phyloP scores from a whole-genome alignment of 2,797 vertebrate genomes.

The Cynodonichthys magdalenae region DNA sequence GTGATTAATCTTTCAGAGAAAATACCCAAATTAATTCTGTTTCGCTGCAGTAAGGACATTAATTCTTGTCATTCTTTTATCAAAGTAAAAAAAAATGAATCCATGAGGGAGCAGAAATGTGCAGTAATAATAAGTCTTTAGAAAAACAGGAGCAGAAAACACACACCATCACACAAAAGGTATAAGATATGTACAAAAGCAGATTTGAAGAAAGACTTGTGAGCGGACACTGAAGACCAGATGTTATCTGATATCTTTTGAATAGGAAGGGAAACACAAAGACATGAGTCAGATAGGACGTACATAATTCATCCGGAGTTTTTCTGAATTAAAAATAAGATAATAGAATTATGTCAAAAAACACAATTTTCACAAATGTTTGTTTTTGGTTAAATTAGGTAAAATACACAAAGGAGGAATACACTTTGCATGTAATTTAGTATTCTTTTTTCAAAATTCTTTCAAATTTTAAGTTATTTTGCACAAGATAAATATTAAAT shows the following conservation, averaged over 20 bases:
- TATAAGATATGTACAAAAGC: slow-evolving; percentile 48
- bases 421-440: slow-evolving; percentile 10
- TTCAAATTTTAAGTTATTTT: background rate
- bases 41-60: background rate
- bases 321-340: slow-evolving; percentile 80
- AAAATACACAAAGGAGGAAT: slow-evolving; percentile 25
- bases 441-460: slow-evolving; percentile 2
- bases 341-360: slow-evolving; percentile 79
- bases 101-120: too few species aligned
- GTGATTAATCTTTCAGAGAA: slow-evolving; percentile 12
- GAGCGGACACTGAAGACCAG: slow-evolving; percentile 59
- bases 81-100: slow-evolving; percentile 2
- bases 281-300: slow-evolving; percentile 75
- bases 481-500: background rate
- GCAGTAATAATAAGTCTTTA: background rate
- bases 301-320: slow-evolving; percentile 83
- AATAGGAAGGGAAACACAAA: slow-evolving; percentile 49
- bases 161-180: slow-evolving; percentile 23
- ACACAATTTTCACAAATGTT: slow-evolving; percentile 49
- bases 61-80: background rate
- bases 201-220: slow-evolving; percentile 46
- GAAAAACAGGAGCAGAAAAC: slow-evolving; percentile 24
- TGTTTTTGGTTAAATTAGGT: slow-evolving; percentile 27
- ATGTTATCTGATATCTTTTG: slow-evolving; percentile 70
- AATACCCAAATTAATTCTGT: slow-evolving; percentile 11